Conservation (phyloP, 2,797 vertebrate genomes). For the Lacerta bilineata region DNA sequence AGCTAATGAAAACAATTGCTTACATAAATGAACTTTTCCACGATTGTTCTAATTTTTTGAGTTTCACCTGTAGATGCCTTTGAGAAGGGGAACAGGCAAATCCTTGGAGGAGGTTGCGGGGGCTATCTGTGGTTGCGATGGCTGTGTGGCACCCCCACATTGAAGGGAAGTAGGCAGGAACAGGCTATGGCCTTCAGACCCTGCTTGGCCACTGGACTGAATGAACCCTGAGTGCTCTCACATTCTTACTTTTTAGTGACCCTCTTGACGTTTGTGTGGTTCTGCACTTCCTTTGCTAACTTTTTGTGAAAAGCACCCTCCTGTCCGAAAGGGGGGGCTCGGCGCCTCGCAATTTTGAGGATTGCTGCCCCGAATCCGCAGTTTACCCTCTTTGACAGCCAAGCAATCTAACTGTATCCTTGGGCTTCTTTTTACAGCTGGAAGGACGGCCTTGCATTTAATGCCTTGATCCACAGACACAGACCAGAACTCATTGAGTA, state of each 20-base stretch:
- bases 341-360: background rate
- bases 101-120: background rate
- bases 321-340: background rate
- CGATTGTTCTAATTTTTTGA: too few relatives aligned
- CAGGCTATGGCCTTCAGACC: background rate
- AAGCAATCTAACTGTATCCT: background rate
- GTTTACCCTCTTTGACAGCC: background rate
- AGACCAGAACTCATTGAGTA: constrained; percentile 95
- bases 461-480: constrained; percentile 95
- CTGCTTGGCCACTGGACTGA: background rate
- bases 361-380: accelerated
- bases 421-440: constrained; percentile 80
- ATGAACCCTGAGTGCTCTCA: background rate
- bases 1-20: too few relatives aligned
- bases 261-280: background rate
- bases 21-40: too few relatives aligned
- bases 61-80: background rate
- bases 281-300: background rate
- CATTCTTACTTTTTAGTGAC: too few relatives aligned
- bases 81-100: background rate
- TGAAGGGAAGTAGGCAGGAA: background rate
- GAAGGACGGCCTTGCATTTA: constrained; percentile 96
- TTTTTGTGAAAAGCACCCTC: background rate
- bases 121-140: background rate
- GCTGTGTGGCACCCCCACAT: background rate